Conservation (phyloP, 1,140 invertebrate genomes). For the Ostrea edulis region DNA sequence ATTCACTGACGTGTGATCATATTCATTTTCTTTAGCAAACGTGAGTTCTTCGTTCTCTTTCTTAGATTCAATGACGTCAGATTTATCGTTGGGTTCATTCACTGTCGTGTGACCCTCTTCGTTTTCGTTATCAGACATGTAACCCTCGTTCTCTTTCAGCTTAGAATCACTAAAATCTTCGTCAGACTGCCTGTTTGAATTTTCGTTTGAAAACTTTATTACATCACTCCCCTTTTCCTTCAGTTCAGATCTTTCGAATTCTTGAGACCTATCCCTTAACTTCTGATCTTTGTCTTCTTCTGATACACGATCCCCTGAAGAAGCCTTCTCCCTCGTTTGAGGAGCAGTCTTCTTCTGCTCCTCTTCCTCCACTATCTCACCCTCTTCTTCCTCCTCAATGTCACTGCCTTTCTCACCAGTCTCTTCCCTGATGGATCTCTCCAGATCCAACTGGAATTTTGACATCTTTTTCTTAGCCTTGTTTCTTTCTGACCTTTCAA, state of each 20-base stretch:
- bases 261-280: background rate
- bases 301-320: background rate
- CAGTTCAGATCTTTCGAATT: background rate
- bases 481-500: background rate
- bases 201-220: background rate
- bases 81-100: background rate
- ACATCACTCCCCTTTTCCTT: background rate
- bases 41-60: background rate
- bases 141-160: background rate
- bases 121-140: background rate
- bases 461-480: background rate
- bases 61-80: background rate
- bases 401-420: background rate
- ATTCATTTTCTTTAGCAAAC: background rate
- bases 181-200: background rate
- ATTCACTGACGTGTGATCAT: too few species aligned
- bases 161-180: background rate
- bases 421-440: background rate
- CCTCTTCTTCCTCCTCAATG: background rate
- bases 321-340: background rate
- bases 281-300: background rate
- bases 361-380: background rate
- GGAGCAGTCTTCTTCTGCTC: background rate
- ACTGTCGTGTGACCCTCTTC: background rate
- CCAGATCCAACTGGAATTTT: background rate